Base-by-base conservation (phyloP, 2,797 vertebrate species). In the Eleutherodactylus coqui region DNA sequence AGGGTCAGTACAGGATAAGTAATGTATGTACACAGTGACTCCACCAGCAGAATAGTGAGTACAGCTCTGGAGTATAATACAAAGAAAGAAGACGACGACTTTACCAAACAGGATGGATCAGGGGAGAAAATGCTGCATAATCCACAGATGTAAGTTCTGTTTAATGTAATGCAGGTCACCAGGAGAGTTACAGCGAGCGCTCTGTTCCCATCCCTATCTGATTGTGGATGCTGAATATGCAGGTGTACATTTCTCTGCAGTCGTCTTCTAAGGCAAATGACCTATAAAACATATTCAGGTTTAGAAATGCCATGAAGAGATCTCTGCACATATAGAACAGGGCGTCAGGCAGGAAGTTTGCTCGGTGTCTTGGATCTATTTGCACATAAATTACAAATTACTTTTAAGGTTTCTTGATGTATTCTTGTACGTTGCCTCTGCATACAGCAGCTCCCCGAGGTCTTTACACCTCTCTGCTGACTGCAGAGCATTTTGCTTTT, bases 61-160 rank as follows among this genome's bases (percentile, higher is more conserved):
- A n/a, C n/a, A n/a, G n/a, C n/a, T n/a, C n/a, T n/a, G n/a, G n/a
- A n/a, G n/a, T n/a, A 2, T 67, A 67, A 17, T 7, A 19, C 29
- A 34, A 34, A 34, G n/a, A 19, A 17, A 34, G 32, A 36, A 58
- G 32, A 34, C 10, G 38, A 38, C 0, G 60, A 29, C 24, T 29
- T 3, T 14, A 62, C 60, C 5, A 8, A 62, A 62, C 27, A 62
- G 34, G 8, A 69, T 9, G 11, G 9, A 38, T 21, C 7, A 24
- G 34, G 19, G 34, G 64, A 69, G 64, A 69, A 69, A 69, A 69
- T 69, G 34, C 64, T 69, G 64, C 64, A 38, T 38, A 69, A 69
- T 10, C 19, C 34, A 19, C 16, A 34, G 62, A 6, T 67, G 34
- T 67, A 67, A 19, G 36, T 67, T 67, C 19, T 24, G 34, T 21